Evolutionary conservation across 2,113 vertebrate species (phyloP).

Genomic region (Murina feae): DNA sequence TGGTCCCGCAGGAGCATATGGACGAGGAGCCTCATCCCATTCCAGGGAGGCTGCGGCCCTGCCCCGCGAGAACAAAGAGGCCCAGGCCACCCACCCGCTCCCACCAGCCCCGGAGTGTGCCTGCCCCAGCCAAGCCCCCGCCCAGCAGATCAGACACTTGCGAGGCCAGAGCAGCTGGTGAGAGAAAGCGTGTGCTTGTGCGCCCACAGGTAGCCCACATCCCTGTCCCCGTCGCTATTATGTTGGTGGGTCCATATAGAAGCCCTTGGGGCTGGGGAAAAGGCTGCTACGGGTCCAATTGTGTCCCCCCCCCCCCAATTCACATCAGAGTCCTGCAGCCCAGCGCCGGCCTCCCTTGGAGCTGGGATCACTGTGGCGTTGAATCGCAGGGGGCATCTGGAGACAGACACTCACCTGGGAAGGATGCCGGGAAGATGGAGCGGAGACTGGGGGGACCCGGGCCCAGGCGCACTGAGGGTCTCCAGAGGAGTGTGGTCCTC

Average conservation of each 20-base stretch:
- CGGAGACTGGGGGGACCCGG: rapidly evolving
- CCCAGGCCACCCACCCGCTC: neutral
- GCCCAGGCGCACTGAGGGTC: neutral
- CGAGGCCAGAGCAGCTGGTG: neutral
- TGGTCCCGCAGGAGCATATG: rapidly evolving
- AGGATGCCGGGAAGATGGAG: rapidly evolving
- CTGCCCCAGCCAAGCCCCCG: rapidly evolving
- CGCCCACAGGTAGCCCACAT: neutral
- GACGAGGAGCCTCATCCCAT: neutral
- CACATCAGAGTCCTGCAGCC: neutral
- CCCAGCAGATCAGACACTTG: neutral
- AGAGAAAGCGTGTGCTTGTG: neutral
- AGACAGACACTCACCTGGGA: neutral
- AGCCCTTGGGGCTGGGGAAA: neutral
- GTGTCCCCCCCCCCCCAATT: neutral
- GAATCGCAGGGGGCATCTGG: neutral
- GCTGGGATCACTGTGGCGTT: neutral
- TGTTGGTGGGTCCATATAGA: neutral
- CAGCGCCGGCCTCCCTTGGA: neutral
- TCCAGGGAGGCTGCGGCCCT: neutral
- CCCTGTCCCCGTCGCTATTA: neutral
- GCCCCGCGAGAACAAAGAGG: rapidly evolving
- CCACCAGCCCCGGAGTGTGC: neutral
- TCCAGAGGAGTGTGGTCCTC: neutral
- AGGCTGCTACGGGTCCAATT: rapidly evolving